Conservation (phyloP, 2,113 vertebrate species). For the Notarius lentiginosus region DNA sequence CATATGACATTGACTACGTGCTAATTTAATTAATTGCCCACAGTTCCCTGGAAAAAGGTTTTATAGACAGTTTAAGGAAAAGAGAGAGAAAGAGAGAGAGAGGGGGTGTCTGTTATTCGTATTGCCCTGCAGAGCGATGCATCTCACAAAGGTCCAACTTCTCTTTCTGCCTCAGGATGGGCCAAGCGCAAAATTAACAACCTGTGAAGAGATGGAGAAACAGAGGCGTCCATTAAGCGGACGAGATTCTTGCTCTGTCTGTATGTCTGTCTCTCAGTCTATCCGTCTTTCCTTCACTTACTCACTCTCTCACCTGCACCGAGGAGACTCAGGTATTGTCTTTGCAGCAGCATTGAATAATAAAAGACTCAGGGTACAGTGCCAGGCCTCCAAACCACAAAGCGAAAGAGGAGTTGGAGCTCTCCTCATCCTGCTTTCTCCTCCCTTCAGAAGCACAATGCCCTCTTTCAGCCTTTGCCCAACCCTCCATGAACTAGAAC, state of each 20-base stretch:
- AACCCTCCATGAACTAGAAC: constrained; percentile 59
- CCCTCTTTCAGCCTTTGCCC: constrained; percentile 69
- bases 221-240: constrained; percentile 20
- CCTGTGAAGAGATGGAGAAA: constrained; percentile 43
- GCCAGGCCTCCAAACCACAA: constrained; percentile 53
- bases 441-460: constrained; percentile 68
- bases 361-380: constrained; percentile 58
- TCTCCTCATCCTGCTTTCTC: constrained; percentile 61
- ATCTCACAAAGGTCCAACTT: constrained; percentile 47
- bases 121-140: constrained; percentile 41
- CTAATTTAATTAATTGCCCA: constrained; percentile 53
- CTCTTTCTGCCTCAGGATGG: constrained; percentile 38
- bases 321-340: constrained; percentile 53
- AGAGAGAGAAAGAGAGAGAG: constrained; percentile 2
- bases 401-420: constrained; percentile 65
- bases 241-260: constrained; percentile 9
- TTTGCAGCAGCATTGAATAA: constrained; percentile 52
- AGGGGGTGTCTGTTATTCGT: constrained; percentile 44
- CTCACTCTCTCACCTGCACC: constrained; percentile 33
- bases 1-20: constrained; percentile 43
- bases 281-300: constrained; percentile 5
- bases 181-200: constrained; percentile 53
- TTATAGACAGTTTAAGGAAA: constrained; percentile 43
- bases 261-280: too few relatives aligned
- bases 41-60: constrained; percentile 48